These are phyloP conservation scores for Mystacornis crossleyi DNA, from an alignment of 2,113 vertebrate species.

Conservation along the genomic window DNA sequence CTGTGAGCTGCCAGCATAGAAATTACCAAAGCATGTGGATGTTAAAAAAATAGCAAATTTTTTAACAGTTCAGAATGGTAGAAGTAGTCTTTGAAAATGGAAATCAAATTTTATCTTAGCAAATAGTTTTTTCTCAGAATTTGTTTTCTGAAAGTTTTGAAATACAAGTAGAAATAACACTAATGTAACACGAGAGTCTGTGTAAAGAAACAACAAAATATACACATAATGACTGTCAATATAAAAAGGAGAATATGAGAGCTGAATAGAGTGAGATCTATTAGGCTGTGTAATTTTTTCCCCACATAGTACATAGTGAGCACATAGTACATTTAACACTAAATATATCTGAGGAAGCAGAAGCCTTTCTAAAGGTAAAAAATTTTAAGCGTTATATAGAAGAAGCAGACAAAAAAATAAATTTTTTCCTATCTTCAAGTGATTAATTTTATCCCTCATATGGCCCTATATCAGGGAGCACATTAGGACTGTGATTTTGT, in stretches of 20 bases:
- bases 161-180: not conserved
- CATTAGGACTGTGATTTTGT: not conserved
- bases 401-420: not conserved
- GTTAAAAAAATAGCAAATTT: not conserved
- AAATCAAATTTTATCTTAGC: not conserved
- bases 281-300: not conserved
- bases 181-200: not conserved
- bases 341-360: not conserved
- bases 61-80: not conserved
- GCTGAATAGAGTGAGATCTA: not conserved
- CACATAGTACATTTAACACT: not conserved
- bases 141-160: not conserved
- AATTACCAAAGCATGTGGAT: not conserved
- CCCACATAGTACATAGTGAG: too few relatives aligned
- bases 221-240: not conserved
- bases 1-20: not conserved
- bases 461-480: not conserved
- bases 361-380: not conserved
- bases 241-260: not conserved
- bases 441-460: not conserved
- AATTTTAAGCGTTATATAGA: not conserved
- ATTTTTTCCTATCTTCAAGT: not conserved
- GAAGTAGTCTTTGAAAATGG: not conserved
- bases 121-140: not conserved
- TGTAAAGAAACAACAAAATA: not conserved